Base-by-base conservation (phyloP, 2,113 vertebrate genomes). In the Lasiurus borealis region DNA sequence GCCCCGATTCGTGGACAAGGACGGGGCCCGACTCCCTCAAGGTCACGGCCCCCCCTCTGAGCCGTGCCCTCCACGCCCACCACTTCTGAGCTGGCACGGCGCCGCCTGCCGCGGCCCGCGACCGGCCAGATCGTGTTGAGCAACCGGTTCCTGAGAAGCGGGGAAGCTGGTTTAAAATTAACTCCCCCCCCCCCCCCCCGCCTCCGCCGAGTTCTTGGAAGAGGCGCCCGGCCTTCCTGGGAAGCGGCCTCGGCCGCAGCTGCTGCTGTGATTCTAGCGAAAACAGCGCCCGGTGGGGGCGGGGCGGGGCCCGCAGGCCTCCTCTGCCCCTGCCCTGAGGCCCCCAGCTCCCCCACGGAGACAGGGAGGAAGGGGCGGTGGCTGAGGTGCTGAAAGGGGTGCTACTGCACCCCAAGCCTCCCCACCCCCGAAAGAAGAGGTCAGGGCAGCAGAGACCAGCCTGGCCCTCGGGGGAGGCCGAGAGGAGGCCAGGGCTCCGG, bases 141-240 rank as follows among this genome's bases (percentile, higher is more conserved):
- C 92, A 98, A 97, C 93, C 84, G 91, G 97, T 98, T 98, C 97
- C 97, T 96, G 93, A 97, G 97, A 97, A 98, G 94, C 76, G 48
- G 83, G 75, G 93, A 94, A 95, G 94, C 97, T 96, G 94, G 97
- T 98, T 97, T 98, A 97, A 98, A 98, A 98, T 97, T 97, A 98
- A 98, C 97, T 97, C 95, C 96, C 96, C 77, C 9, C 91, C 21
- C 52, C 54, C 89, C 59, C 84, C 88, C 85, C 83, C 44, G 19
- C 89, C 97, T 96, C 97, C 97, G 90, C 95, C 0, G 97, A 96
- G 95, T 97, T 97, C 97, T 97, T 97, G 97, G 97, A 97, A 97
- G 86, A 96, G 97, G 91, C 52, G 93, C 91, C 93, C 95, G 96
- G 96, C 91, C 96, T 98, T 98, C 97, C 95, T 96, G 96, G 96